Conservation (phyloP, 2,113 vertebrate genomes). For the Lepus europaeus region DNA sequence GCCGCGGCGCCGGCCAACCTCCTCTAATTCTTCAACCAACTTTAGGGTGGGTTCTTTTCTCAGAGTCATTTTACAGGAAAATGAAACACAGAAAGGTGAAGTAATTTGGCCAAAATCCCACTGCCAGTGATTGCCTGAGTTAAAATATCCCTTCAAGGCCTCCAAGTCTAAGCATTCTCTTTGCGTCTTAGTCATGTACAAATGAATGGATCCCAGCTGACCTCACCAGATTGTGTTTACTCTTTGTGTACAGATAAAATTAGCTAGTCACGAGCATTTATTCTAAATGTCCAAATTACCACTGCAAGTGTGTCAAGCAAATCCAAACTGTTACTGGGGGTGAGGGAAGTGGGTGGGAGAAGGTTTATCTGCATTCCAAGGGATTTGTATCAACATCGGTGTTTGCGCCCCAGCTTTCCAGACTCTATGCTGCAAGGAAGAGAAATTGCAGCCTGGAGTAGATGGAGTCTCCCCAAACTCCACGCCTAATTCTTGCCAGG, state of each 20-base stretch:
- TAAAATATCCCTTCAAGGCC: conserved; percentile 29
- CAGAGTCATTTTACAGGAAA: not conserved
- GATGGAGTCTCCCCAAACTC: conserved; percentile 51
- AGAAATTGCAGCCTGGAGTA: not conserved
- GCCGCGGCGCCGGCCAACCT: too few relatives aligned
- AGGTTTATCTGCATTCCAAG: conserved; percentile 39
- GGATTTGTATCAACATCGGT: conserved; percentile 56
- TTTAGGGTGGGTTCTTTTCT: not conserved
- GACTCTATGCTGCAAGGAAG: not conserved
- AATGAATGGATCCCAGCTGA: conserved; percentile 45
- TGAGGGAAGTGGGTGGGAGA: not conserved
- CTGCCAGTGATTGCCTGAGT: not conserved
- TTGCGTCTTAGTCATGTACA: not conserved
- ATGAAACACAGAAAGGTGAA: conserved; percentile 14
- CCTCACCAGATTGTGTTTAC: conserved; percentile 75
- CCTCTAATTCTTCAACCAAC: not conserved
- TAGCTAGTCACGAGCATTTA: conserved; percentile 61
- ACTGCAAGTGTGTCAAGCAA: conserved; percentile 42
- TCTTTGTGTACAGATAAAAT: conserved; percentile 75
- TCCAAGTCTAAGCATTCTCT: not conserved
- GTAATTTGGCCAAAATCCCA: not conserved
- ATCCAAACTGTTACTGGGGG: conserved; percentile 68
- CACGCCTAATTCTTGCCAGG: conserved; percentile 28
- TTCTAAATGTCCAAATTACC: conserved; percentile 76
- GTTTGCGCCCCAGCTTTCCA: conserved; percentile 22